Conservation (phyloP, 2,797 vertebrate genomes). For the Syngnathus rostellatus region DNA sequence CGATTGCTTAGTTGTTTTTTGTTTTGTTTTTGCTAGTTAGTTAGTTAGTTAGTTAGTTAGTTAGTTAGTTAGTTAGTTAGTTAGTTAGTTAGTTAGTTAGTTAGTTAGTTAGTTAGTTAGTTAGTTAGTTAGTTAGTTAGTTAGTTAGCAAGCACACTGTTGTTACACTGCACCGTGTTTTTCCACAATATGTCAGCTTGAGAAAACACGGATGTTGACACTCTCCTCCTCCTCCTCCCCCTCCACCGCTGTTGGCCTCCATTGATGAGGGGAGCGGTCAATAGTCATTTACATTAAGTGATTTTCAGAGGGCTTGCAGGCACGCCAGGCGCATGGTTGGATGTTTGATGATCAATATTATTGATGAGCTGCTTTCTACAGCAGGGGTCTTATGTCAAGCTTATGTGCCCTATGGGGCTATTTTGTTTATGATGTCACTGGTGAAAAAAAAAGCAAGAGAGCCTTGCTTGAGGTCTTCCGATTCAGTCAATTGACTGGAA, state of each 20-base stretch:
- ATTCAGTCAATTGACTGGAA: too few species aligned
- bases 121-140: too few species aligned
- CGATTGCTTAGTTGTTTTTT: neutral
- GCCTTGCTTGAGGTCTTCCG: neutral
- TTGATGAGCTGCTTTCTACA: slow-evolving; percentile 15
- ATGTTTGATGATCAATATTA: slow-evolving; percentile 1
- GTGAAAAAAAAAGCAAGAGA: neutral
- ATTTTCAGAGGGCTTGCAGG: slow-evolving; percentile 8
- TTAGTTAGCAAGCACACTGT: neutral
- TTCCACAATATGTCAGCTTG: neutral
- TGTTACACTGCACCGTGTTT: neutral
- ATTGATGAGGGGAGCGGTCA: neutral
- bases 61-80: too few species aligned
- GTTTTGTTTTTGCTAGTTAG: neutral
- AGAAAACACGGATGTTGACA: neutral
- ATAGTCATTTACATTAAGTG: slow-evolving; percentile 5
- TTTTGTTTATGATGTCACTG: neutral
- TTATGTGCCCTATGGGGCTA: neutral
- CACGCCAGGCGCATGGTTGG: neutral
- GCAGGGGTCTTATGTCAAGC: neutral
- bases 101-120: too few species aligned
- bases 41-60: neutral
- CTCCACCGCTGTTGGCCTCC: neutral
- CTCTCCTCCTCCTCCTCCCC: neutral
- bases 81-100: too few species aligned